Evolutionary conservation across 1,140 invertebrate genomes (phyloP).

Genomic region (Anoplophora glabripennis): DNA sequence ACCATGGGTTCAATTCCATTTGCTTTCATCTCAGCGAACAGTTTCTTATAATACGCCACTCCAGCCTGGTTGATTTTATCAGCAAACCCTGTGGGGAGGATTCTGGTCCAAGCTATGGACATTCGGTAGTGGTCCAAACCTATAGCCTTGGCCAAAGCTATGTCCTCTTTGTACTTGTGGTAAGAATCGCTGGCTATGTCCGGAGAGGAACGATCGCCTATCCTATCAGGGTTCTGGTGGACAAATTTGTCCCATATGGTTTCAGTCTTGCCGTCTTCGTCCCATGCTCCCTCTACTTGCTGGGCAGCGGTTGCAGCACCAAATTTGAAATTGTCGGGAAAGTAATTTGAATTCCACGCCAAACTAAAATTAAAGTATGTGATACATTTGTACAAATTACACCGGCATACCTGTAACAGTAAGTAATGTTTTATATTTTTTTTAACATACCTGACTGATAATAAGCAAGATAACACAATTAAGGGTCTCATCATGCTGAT

Average conservation of each 20-base stretch:
- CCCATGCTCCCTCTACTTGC: conserved; percentile 50
- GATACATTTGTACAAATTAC: too few relatives aligned
- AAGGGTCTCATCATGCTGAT: too few relatives aligned
- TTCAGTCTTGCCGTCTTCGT: conserved; percentile 41
- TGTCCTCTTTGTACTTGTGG: conserved; percentile 56
- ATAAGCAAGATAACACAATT: too few relatives aligned
- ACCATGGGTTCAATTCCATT: conserved; percentile 61
- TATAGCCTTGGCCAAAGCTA: conserved; percentile 50
- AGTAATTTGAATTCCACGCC: conserved; percentile 26
- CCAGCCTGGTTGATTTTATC: background rate
- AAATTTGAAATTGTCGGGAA: conserved; percentile 53
- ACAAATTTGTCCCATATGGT: conserved; percentile 20
- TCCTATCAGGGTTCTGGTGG: conserved; percentile 24
- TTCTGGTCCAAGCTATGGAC: conserved; percentile 59
- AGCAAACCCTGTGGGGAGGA: background rate
- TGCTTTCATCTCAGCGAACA: conserved; percentile 3
- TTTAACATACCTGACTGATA: too few relatives aligned
- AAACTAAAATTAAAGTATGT: too few relatives aligned
- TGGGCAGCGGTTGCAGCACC: conserved; percentile 45
- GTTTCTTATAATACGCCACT: background rate
- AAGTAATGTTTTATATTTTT: too few relatives aligned
- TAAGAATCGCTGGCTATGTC: conserved; percentile 60
- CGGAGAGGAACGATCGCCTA: conserved; percentile 53
- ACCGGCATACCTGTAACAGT: too few relatives aligned
- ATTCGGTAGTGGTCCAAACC: conserved; percentile 55